phyloP scores from a whole-genome alignment of 2,797 vertebrate species.

The Falco biarmicus region DNA sequence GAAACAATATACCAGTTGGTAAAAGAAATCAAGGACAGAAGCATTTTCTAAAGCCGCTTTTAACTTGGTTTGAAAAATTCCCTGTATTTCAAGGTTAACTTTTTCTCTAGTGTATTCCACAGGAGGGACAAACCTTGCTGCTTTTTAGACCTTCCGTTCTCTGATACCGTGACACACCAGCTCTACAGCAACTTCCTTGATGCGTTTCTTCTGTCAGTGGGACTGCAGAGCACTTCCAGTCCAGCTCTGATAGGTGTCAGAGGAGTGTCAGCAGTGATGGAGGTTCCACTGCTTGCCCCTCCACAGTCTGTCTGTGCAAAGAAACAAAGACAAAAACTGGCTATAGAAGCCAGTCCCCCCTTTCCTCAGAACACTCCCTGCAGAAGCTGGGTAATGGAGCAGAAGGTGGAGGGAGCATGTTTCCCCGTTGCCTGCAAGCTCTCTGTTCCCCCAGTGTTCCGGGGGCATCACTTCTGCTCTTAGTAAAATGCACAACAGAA shows the following conservation, averaged over 20 bases:
- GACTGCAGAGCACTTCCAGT: background rate
- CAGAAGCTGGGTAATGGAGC: background rate
- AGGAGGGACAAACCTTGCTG: background rate
- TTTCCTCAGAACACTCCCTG: background rate
- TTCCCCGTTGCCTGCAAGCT: background rate
- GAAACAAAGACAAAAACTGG: background rate
- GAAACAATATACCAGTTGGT: background rate
- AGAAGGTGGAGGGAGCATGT: background rate
- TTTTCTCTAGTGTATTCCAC: background rate
- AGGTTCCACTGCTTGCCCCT: too few species aligned
- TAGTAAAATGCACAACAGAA: accelerated
- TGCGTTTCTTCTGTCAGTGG: background rate
- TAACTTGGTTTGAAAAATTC: background rate
- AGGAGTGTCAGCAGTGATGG: background rate
- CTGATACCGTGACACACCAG: accelerated
- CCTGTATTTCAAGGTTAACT: background rate
- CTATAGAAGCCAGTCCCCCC: background rate
- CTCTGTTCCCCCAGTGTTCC: background rate
- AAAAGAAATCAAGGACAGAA: background rate
- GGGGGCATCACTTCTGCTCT: background rate
- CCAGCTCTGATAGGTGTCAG: background rate
- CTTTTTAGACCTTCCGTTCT: background rate
- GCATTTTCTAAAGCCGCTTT: background rate
- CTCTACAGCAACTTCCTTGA: background rate
- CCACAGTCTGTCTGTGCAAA: accelerated